phyloP scores from a whole-genome alignment of 2,113 vertebrate species.

The Seriola rivoliana region DNA sequence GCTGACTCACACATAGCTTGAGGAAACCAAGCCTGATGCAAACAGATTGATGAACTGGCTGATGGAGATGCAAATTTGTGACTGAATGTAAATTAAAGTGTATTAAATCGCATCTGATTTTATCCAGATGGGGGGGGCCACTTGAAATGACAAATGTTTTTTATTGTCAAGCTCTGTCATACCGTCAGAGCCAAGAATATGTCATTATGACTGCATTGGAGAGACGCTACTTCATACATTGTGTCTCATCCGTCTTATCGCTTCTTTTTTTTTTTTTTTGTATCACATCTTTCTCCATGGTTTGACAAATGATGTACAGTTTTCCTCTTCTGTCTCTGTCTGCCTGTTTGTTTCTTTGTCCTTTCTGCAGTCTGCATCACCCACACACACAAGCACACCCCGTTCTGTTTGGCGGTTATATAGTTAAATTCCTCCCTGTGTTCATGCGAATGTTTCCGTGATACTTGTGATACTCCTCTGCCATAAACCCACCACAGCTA shows the following conservation, averaged over 20 bases:
- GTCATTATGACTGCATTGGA: constrained; percentile 17
- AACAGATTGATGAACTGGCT: background rate
- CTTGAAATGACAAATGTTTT: background rate
- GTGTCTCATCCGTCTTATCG: constrained; percentile 14
- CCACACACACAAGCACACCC: background rate
- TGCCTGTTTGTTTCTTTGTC: constrained; percentile 22
- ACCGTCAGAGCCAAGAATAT: constrained; percentile 9
- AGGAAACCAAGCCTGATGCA: background rate
- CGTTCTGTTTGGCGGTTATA: constrained; percentile 3
- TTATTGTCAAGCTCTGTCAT: background rate
- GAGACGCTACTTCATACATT: background rate
- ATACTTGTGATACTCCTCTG: background rate
- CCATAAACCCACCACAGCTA: background rate
- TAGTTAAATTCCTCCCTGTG: background rate
- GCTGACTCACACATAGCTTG: too few species aligned
- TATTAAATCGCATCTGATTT: too few species aligned
- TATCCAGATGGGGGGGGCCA: background rate
- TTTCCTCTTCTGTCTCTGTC: constrained; percentile 1
- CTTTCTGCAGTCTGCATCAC: background rate
- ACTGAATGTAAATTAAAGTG: background rate
- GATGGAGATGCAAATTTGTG: background rate
- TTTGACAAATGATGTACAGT: constrained; percentile 13
- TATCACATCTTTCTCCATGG: constrained; percentile 33
- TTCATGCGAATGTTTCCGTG: constrained; percentile 9
- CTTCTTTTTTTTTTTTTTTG: background rate